Base-by-base conservation (phyloP, 2,888 invertebrate genomes). In the Tachina fera region DNA sequence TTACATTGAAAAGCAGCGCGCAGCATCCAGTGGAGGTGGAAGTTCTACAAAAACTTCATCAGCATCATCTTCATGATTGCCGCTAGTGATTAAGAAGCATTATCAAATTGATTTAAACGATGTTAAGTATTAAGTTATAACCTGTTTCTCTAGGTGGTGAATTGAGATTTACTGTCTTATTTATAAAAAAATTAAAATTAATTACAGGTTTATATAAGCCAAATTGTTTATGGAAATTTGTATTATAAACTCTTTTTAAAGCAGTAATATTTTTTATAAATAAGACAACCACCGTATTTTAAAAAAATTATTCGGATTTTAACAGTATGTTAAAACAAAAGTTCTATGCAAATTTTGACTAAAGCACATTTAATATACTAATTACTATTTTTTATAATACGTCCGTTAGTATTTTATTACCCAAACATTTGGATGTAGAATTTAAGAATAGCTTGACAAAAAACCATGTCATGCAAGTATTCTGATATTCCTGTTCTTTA, bases 11-110 rank as follows among this genome's bases (percentile, higher is more conserved):
- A 91, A 91, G 87, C 91, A 91, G 86, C 89, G 91, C 9, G 86
- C 87, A 14, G 71, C 68, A 13, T 81, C 86, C 16, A 89, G 89
- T 70, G 88, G 89, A n/a, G 90, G 89, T 68, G 90, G 91, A n/a
- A 90, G 89, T 80, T 91, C 91, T 70, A 91, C 91, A 19, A 91
- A 91, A 88, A 91, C 90, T 82, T 91, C 91, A 4, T 91, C 91
- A 87, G 90, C 91, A 1, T 91, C 91, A 5, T 91, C 91, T 10
- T 91, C 91, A 90, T 91, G 91, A 91, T 91, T 91, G 78, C 84
- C 86, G 68, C 63, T 72, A 43, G 65, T 79, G 11, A 19, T 80
- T 14, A 60, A 68, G 3, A 83, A 76, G 49, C 77, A 70, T 58
- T 49, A 81, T 72, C 49, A 74, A 41, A 68, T 63, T 79, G 71